Evolutionary conservation across 2,888 invertebrate genomes (phyloP), one percentile per base, ranked within the genome.

Genomic region (Brachyptera risi): DNA sequence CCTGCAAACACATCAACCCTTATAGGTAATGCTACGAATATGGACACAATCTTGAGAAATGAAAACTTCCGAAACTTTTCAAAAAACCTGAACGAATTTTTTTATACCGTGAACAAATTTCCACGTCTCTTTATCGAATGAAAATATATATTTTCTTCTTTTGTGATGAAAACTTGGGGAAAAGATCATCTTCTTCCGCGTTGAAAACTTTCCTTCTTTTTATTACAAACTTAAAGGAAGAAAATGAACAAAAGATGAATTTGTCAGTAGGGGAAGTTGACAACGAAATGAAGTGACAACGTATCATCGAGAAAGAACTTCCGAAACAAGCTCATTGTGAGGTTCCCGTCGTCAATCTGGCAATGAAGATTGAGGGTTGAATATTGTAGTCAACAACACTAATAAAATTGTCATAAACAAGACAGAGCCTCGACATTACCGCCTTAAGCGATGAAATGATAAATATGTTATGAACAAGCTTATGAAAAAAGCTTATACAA

Each of bases 181-280:
- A n/a, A n/a, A n/a, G n/a, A n/a, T n/a, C 19, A 44, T 44, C 19
- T 15, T 11, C 21, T 44, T 21, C 44, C 40, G n/a, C n/a, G n/a
- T 31, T 31, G 3, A 21, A 54, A 54, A 54, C 35, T 54, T 47
- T 54, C 35, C 31, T 54, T 19, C 17, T 54, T 35, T 31, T 31
- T 19, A 35, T 37, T 9, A 54, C 44, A 54, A 54, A 15, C 35
- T 54, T 35, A 54, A 24, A 31, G 38, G 23, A 54, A 54, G 54
- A 54, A 54, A 54, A 19, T 54, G 54, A 19, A 54, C 35, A 37
- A 37, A 54, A 54, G 35, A 54, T 35, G 54, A 37, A 35, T 54
- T 54, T 54, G 35, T 37, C 37, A 35, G n/a, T n/a, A n/a, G n/a
- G n/a, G 54, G 54, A 54, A 54, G 35, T 37, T 31, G 54, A 37